Percentiles rank a stretch among this genome's conserved stretches.
These are phyloP conservation scores for Rhingia campestris DNA, from an alignment of 2,888 invertebrate genomes.

Conservation along the genomic window DNA sequence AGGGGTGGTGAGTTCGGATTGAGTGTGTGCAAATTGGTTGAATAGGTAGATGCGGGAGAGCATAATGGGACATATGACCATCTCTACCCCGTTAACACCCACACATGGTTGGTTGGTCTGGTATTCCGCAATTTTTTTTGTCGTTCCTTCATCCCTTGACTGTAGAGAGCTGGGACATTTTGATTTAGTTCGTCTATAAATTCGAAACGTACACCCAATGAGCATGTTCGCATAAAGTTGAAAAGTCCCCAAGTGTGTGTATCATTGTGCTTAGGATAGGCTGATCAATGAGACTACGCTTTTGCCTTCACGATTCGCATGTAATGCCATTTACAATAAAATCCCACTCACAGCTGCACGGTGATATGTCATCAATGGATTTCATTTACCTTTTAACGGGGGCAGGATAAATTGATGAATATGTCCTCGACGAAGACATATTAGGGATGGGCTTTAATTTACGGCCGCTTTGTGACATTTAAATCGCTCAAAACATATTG, in stretches of 20 bases:
- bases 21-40: constrained; percentile 73
- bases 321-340: constrained; percentile 57
- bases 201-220: constrained; percentile 5
- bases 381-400: constrained; percentile 68
- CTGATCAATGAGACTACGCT: constrained; percentile 17
- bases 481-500: constrained; percentile 48
- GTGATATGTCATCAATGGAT: constrained; percentile 51
- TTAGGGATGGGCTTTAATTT: constrained; percentile 37
- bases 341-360: constrained; percentile 21
- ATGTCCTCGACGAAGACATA: background rate
- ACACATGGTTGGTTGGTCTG: constrained; percentile 38
- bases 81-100: constrained; percentile 21
- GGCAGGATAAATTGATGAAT: constrained; percentile 66
- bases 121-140: constrained; percentile 18
- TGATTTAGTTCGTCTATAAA: constrained; percentile 65
- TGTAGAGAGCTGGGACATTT: constrained; percentile 60
- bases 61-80: constrained; percentile 47
- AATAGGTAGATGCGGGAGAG: constrained; percentile 71
- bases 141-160: constrained; percentile 3
- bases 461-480: constrained; percentile 67
- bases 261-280: constrained; percentile 29
- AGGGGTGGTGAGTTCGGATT: constrained; percentile 40
- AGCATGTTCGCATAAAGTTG: constrained; percentile 53
- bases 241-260: constrained; percentile 54
- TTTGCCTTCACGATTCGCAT: constrained; percentile 38